Conservation (phyloP, 2,797 vertebrate species). For the Spheniscus humboldti region DNA sequence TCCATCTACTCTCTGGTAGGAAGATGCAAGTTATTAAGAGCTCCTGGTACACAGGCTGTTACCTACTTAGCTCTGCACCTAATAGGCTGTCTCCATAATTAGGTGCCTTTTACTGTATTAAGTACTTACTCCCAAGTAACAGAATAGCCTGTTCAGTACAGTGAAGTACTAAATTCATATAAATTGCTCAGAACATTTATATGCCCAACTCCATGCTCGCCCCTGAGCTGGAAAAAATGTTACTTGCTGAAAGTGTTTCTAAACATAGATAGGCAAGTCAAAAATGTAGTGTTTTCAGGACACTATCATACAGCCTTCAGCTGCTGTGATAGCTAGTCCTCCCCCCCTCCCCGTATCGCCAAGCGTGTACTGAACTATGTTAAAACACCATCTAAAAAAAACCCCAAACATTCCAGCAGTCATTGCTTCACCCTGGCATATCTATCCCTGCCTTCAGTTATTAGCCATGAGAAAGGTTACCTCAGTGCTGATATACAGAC, state of each 20-base stretch:
- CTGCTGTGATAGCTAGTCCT: not conserved
- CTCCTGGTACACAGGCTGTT: not conserved
- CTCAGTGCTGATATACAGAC: not conserved
- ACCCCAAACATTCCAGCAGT: not conserved
- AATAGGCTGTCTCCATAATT: not conserved
- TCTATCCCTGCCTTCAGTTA: not conserved
- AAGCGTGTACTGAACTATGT: not conserved
- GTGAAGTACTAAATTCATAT: not conserved
- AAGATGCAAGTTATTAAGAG: not conserved
- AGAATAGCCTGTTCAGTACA: not conserved
- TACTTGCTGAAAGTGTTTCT: not conserved
- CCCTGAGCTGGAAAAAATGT: not conserved
- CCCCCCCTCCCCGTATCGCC: not conserved
- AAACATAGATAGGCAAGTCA: not conserved
- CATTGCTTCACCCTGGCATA: not conserved
- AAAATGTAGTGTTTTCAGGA: not conserved
- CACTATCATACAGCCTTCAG: fast-evolving
- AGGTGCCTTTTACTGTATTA: not conserved
- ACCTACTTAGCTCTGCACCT: not conserved
- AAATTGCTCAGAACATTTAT: not conserved
- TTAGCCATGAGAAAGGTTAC: not conserved
- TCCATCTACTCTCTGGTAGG: not conserved
- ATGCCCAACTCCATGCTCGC: not conserved
- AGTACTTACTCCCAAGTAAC: not conserved
- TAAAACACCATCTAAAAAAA: not conserved